Base-by-base conservation (phyloP, 2,113 vertebrate species). In the Dipodomys stephensi region DNA sequence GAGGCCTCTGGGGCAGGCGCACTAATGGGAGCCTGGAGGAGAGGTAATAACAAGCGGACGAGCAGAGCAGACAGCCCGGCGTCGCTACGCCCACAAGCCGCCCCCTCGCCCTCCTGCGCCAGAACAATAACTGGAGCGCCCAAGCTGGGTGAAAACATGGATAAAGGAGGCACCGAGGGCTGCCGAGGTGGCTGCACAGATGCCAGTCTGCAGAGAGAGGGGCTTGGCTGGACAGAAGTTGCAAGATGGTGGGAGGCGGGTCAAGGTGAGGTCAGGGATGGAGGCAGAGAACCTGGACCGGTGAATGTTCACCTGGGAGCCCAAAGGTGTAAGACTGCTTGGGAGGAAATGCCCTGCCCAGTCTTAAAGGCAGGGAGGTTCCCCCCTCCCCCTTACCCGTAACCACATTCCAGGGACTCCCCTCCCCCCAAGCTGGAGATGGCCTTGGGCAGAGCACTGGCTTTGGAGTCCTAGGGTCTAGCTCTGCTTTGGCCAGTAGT, bases 21-120 rank as follows among this genome's bases (percentile, higher is more conserved):
- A 88, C 94, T 97, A 97, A 97, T 97, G 95, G 96, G 96, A 97
- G 96, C 96, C 96, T 92, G 94, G 95, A 95, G 97, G 79, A 96
- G 94, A 96, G 95, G 95, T 96, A 97, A 96, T 97, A 96, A 97
- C 96, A 93, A 87, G 94, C 76, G 74, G 92, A 91, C 25, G 87
- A 62, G n/a, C 64, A 0, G 67, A 76, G 96, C 97, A 97, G 97
- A 97, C 97, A 97, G 95, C 86, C 76, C 60, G 97, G 97, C 97
- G 96, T 97, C 97, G 1, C 60, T 67, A 84, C 96, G 83, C 96
- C 97, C 96, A 97, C 97, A 94, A 80, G 95, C 96, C 94, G 78
- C 97, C 97, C 97, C 95, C 95, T 95, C 46, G 83, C 88, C 95
- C 94, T 97, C 95, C 96, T 95, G 91, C 88, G 32, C 94, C 96